phyloP scores from a whole-genome alignment of 2,113 vertebrate species.

The Brachypodius melanocephalos region DNA sequence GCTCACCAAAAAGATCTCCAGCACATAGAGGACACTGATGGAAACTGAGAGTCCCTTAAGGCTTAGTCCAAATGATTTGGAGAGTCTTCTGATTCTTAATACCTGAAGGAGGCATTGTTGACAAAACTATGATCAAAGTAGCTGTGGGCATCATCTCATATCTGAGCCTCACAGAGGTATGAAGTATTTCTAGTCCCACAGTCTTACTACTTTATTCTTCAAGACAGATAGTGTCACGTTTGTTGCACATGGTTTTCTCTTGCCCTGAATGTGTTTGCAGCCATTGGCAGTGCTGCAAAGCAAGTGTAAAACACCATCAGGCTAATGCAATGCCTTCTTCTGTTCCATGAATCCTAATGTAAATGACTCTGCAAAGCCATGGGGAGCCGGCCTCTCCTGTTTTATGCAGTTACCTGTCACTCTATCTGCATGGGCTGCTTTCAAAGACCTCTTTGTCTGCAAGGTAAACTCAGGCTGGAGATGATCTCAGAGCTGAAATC shows the following conservation, averaged over 20 bases:
- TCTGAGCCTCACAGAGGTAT: not conserved
- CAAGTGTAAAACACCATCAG: not conserved
- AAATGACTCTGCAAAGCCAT: not conserved
- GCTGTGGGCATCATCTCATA: not conserved
- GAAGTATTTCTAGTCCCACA: not conserved
- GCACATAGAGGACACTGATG: not conserved
- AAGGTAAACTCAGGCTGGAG: slow-evolving; percentile 53
- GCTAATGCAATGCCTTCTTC: not conserved
- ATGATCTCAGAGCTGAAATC: slow-evolving; percentile 37
- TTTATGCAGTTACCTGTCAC: slow-evolving; percentile 18
- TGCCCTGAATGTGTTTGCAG: slow-evolving; percentile 10
- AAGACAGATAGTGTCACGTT: not conserved
- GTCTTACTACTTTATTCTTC: not conserved
- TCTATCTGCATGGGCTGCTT: not conserved
- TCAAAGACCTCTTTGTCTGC: slow-evolving; percentile 64
- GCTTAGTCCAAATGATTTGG: not conserved
- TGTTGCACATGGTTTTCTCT: not conserved
- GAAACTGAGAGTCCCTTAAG: not conserved
- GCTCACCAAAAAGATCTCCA: not conserved
- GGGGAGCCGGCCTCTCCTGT: not conserved
- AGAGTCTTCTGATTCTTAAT: not conserved
- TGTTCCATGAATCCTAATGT: not conserved
- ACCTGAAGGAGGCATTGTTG: not conserved
- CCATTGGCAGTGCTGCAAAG: not conserved
- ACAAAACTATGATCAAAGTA: not conserved